Percentiles rank a stretch among this genome's conserved stretches.
Evolutionary conservation across 2,888 invertebrate genomes (phyloP).

Genomic region (Pachymerium ferrugineum): DNA sequence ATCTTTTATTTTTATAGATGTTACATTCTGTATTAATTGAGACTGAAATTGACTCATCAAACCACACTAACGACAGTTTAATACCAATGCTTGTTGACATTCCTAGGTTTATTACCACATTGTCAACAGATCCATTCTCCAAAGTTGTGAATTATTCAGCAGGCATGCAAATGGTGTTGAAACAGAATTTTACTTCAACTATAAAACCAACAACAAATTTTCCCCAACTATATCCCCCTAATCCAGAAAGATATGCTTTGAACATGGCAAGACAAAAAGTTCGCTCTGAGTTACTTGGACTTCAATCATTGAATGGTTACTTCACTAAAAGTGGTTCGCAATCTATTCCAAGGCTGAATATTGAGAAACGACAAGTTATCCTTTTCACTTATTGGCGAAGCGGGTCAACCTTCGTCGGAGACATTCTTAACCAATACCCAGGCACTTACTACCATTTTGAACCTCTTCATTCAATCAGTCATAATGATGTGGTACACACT

Average conservation of each 20-base stretch:
- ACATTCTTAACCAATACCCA: slow-evolving; percentile 74
- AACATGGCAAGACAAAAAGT: background rate
- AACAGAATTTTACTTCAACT: too few species aligned
- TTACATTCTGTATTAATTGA: too few species aligned
- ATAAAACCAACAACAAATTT: too few species aligned
- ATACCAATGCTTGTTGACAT: too few species aligned
- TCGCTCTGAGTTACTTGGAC: background rate
- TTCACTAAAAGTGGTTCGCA: background rate
- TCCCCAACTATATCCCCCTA: background rate
- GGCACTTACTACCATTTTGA: slow-evolving; percentile 87
- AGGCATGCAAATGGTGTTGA: too few species aligned
- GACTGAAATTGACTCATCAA: too few species aligned
- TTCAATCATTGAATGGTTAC: background rate
- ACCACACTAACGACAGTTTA: too few species aligned
- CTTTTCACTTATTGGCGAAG: slow-evolving; percentile 61
- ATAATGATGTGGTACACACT: background rate
- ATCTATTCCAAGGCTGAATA: background rate
- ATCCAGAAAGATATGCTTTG: slow-evolving; percentile 23
- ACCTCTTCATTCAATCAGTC: slow-evolving; percentile 55
- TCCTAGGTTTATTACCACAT: too few species aligned
- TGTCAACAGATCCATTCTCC: too few species aligned
- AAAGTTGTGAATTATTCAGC: background rate
- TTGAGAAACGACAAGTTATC: slow-evolving; percentile 5
- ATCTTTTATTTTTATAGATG: too few species aligned
- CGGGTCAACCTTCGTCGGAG: slow-evolving; percentile 83